phyloP scores from a whole-genome alignment of 2,113 vertebrate species.

The Leiothrix lutea region DNA sequence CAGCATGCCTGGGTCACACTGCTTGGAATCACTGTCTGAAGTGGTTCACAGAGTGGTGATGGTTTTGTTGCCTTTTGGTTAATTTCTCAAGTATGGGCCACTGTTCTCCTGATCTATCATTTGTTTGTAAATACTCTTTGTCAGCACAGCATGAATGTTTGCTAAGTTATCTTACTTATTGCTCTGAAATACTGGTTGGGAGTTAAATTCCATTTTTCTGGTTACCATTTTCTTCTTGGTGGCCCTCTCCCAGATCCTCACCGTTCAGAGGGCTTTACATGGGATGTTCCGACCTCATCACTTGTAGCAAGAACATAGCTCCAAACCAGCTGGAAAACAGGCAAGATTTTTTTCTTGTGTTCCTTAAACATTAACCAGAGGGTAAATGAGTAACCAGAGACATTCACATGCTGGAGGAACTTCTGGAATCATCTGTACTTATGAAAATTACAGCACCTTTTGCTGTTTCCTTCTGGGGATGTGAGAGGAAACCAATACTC shows the following conservation, averaged over 20 bases:
- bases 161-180: neutral
- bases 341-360: neutral
- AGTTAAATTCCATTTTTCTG: neutral
- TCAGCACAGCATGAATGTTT: neutral
- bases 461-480: neutral
- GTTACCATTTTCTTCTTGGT: neutral
- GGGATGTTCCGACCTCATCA: neutral
- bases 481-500: neutral
- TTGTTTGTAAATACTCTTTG: neutral
- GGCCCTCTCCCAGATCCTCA: neutral
- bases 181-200: neutral
- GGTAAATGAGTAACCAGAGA: neutral
- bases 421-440: neutral
- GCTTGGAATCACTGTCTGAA: rapidly evolving
- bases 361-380: neutral
- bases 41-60: rapidly evolving
- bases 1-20: rapidly evolving
- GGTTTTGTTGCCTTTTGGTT: neutral
- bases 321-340: neutral
- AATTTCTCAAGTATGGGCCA: neutral
- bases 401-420: neutral
- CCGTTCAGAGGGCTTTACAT: neutral
- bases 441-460: neutral
- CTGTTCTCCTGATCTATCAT: rapidly evolving
- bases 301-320: neutral